A percentile compares a stretch with the other conserved stretches of the same genome.
Evolutionary conservation across 2,797 vertebrate species (phyloP).

Genomic region (Myotis daubentonii): DNA sequence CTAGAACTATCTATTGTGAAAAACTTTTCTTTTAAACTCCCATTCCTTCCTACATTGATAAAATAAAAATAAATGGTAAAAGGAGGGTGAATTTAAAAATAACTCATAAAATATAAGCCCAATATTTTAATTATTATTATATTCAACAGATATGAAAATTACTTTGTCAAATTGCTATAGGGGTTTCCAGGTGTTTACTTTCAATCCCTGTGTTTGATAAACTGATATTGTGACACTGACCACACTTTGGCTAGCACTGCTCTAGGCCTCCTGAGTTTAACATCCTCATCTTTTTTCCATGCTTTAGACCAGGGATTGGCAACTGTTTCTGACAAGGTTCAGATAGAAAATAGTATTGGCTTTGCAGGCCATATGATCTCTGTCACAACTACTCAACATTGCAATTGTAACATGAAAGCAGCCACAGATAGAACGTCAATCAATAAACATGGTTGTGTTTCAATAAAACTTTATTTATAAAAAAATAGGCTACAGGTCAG

Average conservation of each 20-base stretch:
- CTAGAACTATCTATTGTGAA: not conserved
- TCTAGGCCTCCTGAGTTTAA: not conserved
- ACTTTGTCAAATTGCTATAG: not conserved
- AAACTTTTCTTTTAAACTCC: not conserved
- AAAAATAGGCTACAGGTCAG: not conserved
- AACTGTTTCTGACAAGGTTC: not conserved
- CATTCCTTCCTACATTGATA: not conserved
- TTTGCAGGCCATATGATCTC: not conserved
- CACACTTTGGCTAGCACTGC: not conserved
- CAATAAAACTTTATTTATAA: conserved; percentile 69
- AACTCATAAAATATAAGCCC: not conserved
- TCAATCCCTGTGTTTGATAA: not conserved
- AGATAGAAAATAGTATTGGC: conserved; percentile 35
- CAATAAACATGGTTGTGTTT: not conserved
- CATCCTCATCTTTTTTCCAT: not conserved
- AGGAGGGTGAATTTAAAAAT: not conserved
- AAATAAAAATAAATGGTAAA: not conserved
- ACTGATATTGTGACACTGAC: not conserved
- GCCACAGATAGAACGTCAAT: not conserved
- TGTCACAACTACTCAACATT: not conserved
- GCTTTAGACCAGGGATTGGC: not conserved
- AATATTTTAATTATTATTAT: not conserved
- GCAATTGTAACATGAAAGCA: not conserved
- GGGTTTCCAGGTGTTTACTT: not conserved
- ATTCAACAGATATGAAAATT: conserved; percentile 26